phyloP scores from a whole-genome alignment of 2,888 invertebrate species.

The Dicyrtoma fusca region DNA sequence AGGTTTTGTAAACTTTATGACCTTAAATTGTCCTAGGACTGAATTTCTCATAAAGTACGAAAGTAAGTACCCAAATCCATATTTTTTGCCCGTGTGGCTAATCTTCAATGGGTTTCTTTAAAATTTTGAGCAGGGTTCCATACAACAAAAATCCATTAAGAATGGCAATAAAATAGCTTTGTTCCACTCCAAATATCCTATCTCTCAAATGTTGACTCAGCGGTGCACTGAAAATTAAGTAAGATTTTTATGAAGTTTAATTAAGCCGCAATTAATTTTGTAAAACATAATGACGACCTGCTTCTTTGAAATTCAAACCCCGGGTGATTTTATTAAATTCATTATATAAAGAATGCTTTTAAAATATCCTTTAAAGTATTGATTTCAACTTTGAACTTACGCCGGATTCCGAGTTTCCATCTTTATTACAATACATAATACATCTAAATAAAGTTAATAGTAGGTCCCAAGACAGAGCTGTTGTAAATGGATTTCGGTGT shows the following conservation, averaged over 20 bases:
- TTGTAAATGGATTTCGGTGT: not conserved
- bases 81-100: too few relatives aligned
- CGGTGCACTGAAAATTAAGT: not conserved
- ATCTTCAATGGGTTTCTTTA: slow-evolving; percentile 6
- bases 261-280: too few relatives aligned
- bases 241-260: too few relatives aligned
- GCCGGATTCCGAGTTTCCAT: slow-evolving; percentile 16
- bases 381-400: not conserved
- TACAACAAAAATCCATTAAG: slow-evolving; percentile 46
- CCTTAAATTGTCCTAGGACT: too few relatives aligned
- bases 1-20: too few relatives aligned
- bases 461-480: slow-evolving; percentile 8
- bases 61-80: too few relatives aligned
- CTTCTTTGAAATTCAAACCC: too few relatives aligned
- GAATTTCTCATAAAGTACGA: too few relatives aligned
- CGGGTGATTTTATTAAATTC: too few relatives aligned
- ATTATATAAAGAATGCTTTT: too few relatives aligned
- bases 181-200: slow-evolving; percentile 45
- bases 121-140: slow-evolving; percentile 22
- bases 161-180: slow-evolving; percentile 45
- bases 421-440: slow-evolving; percentile 9
- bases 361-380: not conserved
- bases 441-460: slow-evolving; percentile 8
- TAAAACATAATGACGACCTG: too few relatives aligned
- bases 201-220: slow-evolving; percentile 32